Evolutionary conservation across 2,113 vertebrate genomes (phyloP).

Genomic region (Prunella fulvescens): DNA sequence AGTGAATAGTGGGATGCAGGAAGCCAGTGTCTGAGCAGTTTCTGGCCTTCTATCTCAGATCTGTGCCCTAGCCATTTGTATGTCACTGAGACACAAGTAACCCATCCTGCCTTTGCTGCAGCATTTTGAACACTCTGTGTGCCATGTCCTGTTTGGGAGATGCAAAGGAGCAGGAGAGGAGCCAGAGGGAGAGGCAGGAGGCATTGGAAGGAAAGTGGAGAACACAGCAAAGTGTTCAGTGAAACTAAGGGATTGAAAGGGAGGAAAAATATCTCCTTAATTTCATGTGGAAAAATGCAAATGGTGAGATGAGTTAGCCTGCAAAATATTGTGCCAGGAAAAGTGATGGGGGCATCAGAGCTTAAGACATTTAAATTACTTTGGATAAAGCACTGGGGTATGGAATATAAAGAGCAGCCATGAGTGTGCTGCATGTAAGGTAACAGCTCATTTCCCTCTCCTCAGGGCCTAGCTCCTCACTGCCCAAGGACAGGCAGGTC

Average conservation of each 20-base stretch:
- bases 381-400: constrained; percentile 11
- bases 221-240: not conserved
- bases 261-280: not conserved
- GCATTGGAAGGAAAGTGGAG: not conserved
- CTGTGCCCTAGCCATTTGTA: not conserved
- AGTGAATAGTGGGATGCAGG: not conserved
- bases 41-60: not conserved
- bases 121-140: not conserved
- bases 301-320: not conserved
- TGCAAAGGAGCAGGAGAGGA: not conserved
- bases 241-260: not conserved
- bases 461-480: not conserved
- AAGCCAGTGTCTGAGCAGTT: not conserved
- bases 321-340: not conserved
- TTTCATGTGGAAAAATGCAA: constrained; percentile 3
- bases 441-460: constrained; percentile 13
- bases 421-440: not conserved
- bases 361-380: constrained; percentile 41
- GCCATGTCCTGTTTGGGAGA: not conserved
- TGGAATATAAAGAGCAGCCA: not conserved
- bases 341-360: constrained; percentile 20
- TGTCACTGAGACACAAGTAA: not conserved
- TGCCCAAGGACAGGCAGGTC: not conserved
- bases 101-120: not conserved
- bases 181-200: not conserved